phyloP scores from a whole-genome alignment of 1,140 invertebrate species.

The Drosophila yakuba region DNA sequence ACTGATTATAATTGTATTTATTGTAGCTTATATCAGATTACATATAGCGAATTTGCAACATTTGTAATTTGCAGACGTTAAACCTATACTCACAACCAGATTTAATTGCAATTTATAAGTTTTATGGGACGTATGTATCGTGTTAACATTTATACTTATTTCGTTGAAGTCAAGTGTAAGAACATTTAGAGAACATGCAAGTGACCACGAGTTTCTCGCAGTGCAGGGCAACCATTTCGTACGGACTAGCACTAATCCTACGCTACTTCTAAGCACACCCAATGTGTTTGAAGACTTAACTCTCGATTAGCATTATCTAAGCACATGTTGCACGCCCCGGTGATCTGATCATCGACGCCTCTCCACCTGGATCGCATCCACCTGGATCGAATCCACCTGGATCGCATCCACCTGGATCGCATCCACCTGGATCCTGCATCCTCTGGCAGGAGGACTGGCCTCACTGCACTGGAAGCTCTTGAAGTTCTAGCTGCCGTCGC shows the following conservation, averaged over 20 bases:
- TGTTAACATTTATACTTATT: background rate
- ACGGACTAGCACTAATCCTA: conserved; percentile 36
- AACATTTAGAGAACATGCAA: too few relatives aligned
- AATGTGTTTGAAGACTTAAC: conserved; percentile 75
- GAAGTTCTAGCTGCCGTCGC: conserved; percentile 66
- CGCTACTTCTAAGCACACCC: conserved; percentile 69
- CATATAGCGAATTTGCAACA: background rate
- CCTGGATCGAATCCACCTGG: conserved; percentile 14
- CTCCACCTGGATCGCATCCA: background rate
- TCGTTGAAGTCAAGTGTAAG: too few relatives aligned
- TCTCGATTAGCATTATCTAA: conserved; percentile 73
- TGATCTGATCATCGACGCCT: conserved; percentile 65
- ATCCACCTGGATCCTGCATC: conserved; percentile 29
- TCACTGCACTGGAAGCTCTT: conserved; percentile 54
- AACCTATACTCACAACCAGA: background rate
- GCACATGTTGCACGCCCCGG: conserved; percentile 50
- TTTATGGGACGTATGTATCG: background rate
- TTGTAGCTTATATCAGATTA: background rate
- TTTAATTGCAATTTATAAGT: background rate
- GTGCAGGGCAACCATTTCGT: conserved; percentile 6
- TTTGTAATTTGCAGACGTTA: too few relatives aligned
- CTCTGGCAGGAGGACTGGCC: conserved; percentile 35
- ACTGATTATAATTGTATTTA: background rate
- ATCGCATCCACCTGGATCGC: background rate
- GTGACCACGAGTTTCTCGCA: conserved; percentile 18